These are phyloP conservation scores for Dasysyrphus tricinctus DNA, from an alignment of 2,888 invertebrate genomes.

Conservation along the genomic window DNA sequence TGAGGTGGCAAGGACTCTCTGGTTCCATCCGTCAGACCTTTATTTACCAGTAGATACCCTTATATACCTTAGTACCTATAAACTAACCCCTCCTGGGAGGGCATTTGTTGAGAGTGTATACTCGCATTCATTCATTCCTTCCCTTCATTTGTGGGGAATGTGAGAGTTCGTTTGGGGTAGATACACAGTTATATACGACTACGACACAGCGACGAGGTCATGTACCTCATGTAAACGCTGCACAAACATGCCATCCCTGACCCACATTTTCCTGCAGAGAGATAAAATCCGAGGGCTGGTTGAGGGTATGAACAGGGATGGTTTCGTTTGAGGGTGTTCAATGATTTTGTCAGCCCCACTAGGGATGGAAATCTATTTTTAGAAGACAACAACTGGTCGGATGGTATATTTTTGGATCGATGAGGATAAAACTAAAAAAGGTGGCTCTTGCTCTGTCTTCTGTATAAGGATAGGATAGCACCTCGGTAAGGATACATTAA, in stretches of 20 bases:
- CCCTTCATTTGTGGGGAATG: not conserved
- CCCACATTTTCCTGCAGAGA: constrained; percentile 59
- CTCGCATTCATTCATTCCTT: constrained; percentile 41
- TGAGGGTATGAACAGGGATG: constrained; percentile 32
- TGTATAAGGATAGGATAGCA: constrained; percentile 9
- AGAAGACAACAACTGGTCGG: not conserved
- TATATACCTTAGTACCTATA: not conserved
- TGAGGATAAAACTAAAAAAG: not conserved
- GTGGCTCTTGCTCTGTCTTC: not conserved
- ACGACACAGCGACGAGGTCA: constrained; percentile 48
- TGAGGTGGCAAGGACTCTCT: constrained; percentile 6
- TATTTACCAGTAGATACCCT: not conserved
- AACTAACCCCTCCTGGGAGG: constrained; percentile 42
- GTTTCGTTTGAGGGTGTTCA: constrained; percentile 9
- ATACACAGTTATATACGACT: not conserved
- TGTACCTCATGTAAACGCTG: constrained; percentile 51
- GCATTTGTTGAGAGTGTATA: constrained; percentile 48
- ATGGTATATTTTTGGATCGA: constrained; percentile 21
- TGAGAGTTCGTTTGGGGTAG: constrained; percentile 26
- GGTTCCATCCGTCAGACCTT: not conserved
- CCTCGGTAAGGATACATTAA: not conserved
- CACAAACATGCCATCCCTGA: constrained; percentile 69
- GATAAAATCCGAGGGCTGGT: constrained; percentile 38
- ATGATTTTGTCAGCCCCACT: not conserved
- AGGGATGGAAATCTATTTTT: constrained; percentile 32